These are phyloP conservation scores for Elephantulus edwardii DNA, from an alignment of 2,113 vertebrate genomes.

Conservation along the genomic window DNA sequence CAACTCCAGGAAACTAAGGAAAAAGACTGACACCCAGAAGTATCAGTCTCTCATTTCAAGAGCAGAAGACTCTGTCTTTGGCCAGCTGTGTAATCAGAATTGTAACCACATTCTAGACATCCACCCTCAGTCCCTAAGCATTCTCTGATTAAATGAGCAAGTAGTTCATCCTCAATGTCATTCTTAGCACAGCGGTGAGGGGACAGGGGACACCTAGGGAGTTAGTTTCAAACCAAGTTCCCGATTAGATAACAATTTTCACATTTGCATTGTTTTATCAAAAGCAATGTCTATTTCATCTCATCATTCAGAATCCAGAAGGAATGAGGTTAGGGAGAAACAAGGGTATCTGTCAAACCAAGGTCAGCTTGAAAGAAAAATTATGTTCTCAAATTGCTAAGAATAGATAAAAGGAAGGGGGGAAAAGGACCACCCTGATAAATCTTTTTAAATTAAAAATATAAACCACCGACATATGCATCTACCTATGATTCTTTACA, in stretches of 20 bases:
- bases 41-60: background rate
- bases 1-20: background rate
- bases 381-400: slow-evolving; percentile 26
- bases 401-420: slow-evolving; percentile 8
- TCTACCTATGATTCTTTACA: slow-evolving; percentile 22
- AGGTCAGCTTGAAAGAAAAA: slow-evolving; percentile 39
- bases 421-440: background rate
- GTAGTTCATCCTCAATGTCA: background rate
- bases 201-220: background rate
- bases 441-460: slow-evolving; percentile 35
- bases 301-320: slow-evolving; percentile 33
- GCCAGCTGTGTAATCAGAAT: background rate
- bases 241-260: background rate
- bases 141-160: background rate
- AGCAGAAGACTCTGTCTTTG: background rate
- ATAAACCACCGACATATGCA: background rate
- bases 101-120: background rate
- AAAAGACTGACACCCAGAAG: background rate
- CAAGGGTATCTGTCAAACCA: background rate
- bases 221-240: background rate
- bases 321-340: background rate
- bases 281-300: background rate
- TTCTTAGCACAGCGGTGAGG: background rate
- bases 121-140: background rate
- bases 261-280: background rate